Percentiles rank a stretch among this genome's conserved stretches.
Evolutionary conservation across 2,113 vertebrate genomes (phyloP).

Genomic region (Mus musculus): GRCm39 chr5:29668501-29669000

Average conservation of each 20-base stretch:
- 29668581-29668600: conserved; percentile 73
- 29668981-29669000: too few species aligned
- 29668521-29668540: conserved; percentile 57
- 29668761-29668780: not conserved
- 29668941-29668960: too few species aligned
- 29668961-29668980: too few species aligned
- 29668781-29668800: not conserved
- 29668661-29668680: conserved; percentile 66
- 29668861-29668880: not conserved
- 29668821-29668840: not conserved
- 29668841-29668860: too few species aligned
- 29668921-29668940: too few species aligned
- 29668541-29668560: conserved; percentile 67
- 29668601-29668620: conserved; percentile 77
- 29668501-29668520: conserved; percentile 38
- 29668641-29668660: conserved; percentile 55
- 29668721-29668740: conserved; percentile 76
- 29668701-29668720: conserved; percentile 81
- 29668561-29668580: conserved; percentile 45
- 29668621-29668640: conserved; percentile 74
- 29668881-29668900: not conserved
- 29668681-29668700: conserved; percentile 75
- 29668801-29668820: not conserved
- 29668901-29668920: not conserved
- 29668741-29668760: not conserved